These are phyloP conservation scores for Motacilla tschutschensis DNA, from an alignment of 2,113 vertebrate species.

Conservation along the genomic window DNA sequence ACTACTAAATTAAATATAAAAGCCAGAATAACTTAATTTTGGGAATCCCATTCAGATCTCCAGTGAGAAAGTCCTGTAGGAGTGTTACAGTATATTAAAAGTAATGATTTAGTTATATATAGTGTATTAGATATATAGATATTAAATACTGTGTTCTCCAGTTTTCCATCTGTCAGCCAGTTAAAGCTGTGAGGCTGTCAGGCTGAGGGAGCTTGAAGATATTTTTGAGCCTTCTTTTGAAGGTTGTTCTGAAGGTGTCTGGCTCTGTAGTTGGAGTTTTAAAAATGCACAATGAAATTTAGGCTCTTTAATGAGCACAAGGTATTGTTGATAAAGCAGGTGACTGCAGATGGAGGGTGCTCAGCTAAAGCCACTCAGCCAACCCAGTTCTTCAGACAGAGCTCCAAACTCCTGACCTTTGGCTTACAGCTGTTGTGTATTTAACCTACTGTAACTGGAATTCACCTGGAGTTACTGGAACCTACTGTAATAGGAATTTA, in stretches of 20 bases:
- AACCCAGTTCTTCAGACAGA: background rate
- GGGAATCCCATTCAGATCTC: background rate
- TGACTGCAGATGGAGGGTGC: background rate
- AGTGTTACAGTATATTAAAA: background rate
- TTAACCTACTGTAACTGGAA: background rate
- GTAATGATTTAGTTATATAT: background rate
- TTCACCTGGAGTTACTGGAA: background rate
- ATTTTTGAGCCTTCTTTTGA: slow-evolving; percentile 18
- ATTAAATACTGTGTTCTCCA: background rate
- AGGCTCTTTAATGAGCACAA: background rate
- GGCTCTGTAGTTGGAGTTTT: background rate
- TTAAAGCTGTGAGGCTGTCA: background rate
- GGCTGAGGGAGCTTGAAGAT: background rate
- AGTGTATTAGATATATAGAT: background rate
- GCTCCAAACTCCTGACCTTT: background rate
- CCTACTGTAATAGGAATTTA: background rate
- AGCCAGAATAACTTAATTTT: background rate
- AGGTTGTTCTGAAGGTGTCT: background rate
- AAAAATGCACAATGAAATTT: background rate
- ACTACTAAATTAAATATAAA: background rate
- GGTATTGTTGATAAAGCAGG: background rate
- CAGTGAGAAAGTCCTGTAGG: background rate
- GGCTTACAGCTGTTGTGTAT: background rate
- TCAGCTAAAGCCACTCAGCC: background rate
- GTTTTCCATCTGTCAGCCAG: background rate